Base-by-base conservation (phyloP, 2,113 vertebrate genomes). In the Pterocles gutturalis region DNA sequence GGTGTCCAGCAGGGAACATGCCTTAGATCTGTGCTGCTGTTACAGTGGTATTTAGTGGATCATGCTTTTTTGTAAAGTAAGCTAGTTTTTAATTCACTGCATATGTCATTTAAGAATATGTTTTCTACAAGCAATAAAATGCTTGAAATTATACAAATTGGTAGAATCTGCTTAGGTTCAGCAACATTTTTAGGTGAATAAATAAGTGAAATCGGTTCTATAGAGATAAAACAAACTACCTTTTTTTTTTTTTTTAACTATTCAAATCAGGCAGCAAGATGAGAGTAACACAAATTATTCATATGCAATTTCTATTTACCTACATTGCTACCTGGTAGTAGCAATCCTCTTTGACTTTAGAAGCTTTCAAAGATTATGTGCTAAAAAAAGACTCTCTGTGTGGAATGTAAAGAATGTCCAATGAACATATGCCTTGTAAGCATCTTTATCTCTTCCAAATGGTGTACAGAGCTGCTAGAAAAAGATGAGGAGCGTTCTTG, bases 151-250 rank as follows among this genome's bases (percentile, higher is more conserved):
- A 55, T 61, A 93, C 49, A 93, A 93, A 86, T 46, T 86, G 82
- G 46, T 89, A 62, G 58, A 88, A 86, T 83, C n/a, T 93, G 78
- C 90, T 95, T 92, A 86, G 62, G 62, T 94, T 91, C 92, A 93
- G 96, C 75, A 94, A 92, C n/a, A 83, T 85, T 93, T 93, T 96
- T 86, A 62, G 62, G 58, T 45, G 75, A 77, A 90, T 92, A 90
- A 90, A 88, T 80, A 83, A 86, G 20, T 70, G 9, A 90, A 95
- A 83, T 49, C 67, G 18, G 24, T 85, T 95, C 49, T n/a, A 83
- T 31, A 54, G 28, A 70, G 79, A 73, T 58, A 77, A 94, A 96
- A 72, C 33, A 94, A 89, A 58, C 11, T 86, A 94, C 17, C 24
- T 25, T 53, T 55, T 48, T 61, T 53, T 58, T 36, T 36, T 21